These are phyloP conservation scores for Ephydatia muelleri DNA, from an alignment of 37 sponge, comb jelly and placozoan species.

Conservation along the genomic window DNA sequence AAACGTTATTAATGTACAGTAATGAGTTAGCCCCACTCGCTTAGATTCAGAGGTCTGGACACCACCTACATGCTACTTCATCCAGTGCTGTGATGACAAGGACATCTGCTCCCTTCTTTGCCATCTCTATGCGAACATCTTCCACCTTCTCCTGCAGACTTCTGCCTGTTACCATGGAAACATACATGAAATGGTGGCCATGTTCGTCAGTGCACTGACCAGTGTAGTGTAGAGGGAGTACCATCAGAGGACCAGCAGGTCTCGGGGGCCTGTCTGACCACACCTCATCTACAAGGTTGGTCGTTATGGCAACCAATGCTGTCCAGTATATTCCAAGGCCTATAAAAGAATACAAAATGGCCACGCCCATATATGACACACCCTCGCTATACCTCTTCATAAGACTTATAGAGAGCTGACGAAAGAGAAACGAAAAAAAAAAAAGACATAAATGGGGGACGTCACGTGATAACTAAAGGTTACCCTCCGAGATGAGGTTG, in stretches of 20 bases:
- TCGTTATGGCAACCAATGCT: conserved; percentile 48
- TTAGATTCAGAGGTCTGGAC: not conserved
- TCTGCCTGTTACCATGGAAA: too few species aligned
- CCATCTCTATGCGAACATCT: conserved; percentile 68
- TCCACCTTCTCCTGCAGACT: conserved; percentile 76
- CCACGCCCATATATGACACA: not conserved
- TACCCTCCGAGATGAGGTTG: conserved; percentile 38
- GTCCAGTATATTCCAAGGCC: conserved; percentile 28
- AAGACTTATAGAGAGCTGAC: conserved; percentile 34
- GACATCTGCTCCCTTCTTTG: conserved; percentile 19
- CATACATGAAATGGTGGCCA: conserved; percentile 5
- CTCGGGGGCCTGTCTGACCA: conserved; percentile 72
- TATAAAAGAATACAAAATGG: too few species aligned
- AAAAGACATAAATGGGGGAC: not conserved
- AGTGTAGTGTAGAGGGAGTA: conserved; percentile 60
- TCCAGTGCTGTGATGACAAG: conserved; percentile 88
- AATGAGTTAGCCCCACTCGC: not conserved
- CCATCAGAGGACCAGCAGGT: conserved; percentile 50
- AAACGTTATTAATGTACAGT: not conserved
- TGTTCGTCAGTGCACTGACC: conserved; percentile 27
- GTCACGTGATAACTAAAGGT: not conserved
- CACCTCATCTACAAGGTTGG: conserved; percentile 83
- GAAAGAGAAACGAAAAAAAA: not conserved
- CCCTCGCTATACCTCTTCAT: conserved; percentile 4
- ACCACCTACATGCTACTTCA: conserved; percentile 89